phyloP scores from a whole-genome alignment of 2,888 invertebrate genomes.

The Ametastegia equiseti region DNA sequence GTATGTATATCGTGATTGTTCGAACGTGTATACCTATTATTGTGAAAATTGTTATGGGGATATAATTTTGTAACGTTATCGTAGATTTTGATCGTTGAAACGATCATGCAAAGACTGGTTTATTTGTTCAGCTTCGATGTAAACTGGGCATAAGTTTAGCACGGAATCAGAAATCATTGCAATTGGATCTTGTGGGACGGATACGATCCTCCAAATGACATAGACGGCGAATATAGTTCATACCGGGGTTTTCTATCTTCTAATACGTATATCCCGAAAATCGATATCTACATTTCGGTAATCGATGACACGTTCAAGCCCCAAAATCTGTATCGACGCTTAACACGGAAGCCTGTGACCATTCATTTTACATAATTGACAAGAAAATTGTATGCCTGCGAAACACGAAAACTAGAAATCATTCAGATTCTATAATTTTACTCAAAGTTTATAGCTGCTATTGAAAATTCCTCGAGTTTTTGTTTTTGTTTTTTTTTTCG shows the following conservation, averaged over 20 bases:
- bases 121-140: no score
- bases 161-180: not conserved
- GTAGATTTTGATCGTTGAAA: no score
- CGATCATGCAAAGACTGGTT: no score
- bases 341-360: not conserved
- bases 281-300: not conserved
- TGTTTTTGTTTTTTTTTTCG: no score
- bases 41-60: no score
- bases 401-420: no score
- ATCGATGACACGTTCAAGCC: not conserved
- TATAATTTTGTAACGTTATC: no score
- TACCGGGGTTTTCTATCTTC: not conserved
- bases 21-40: no score
- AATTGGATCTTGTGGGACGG: not conserved
- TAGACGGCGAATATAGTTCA: not conserved
- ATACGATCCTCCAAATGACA: not conserved
- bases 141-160: conserved; percentile 23
- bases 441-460: no score
- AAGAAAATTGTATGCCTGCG: not conserved
- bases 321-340: not conserved
- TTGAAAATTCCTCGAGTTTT: no score
- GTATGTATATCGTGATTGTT: no score
- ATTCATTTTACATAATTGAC: not conserved
- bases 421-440: not conserved
- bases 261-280: not conserved